Evolutionary conservation across 2,113 vertebrate genomes (phyloP), one percentile per base, ranked within the genome.

Genomic region (Pyxicephalus adspersus): DNA sequence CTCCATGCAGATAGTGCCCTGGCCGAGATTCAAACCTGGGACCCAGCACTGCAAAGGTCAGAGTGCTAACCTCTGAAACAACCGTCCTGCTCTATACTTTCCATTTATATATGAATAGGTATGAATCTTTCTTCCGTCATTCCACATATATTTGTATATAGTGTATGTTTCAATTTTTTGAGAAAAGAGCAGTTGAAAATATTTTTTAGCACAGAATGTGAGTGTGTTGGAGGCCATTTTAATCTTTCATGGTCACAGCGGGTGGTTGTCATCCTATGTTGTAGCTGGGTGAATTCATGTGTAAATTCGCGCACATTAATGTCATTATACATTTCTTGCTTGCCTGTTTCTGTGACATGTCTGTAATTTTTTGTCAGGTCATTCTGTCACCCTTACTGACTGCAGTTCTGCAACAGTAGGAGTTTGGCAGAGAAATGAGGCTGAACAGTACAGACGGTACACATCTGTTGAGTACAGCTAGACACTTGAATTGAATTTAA

Each of bases 251-350:
- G 64, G 64, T 68, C 77, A 38, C 79, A 74, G 68, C 79, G 74
- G 79, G 68, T 64, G 68, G 68, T 63, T 81, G 79, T 74, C 79
- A 55, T 64, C 20, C 38, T 23, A 25, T 57, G 60, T 55, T 64
- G 79, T 31, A 79, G 68, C 70, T 31, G 60, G 54, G 50, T 55
- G 50, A 81, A 64, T 34, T 58, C 29, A 63, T 50, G 64, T 72
- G 68, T 81, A 61, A 72, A 81, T 55, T 73, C 55, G 66, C 55
- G 17, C 73, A 81, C 68, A 81, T 81, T 81, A 81, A 81, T 81
- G 79, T 81, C 79, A 81, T 72, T 74, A 26, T 81, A 65, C 50
- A 51, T 81, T 73, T 38, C 57, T 72, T 63, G 50, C 28, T 73
- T 64, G 18, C 67, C 31, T 81, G 45, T 73, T 68, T 51, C 26